Percentiles rank a stretch among this genome's conserved stretches.
Evolutionary conservation across 2,797 vertebrate genomes (phyloP).

Genomic region (Danio kyathit): DNA sequence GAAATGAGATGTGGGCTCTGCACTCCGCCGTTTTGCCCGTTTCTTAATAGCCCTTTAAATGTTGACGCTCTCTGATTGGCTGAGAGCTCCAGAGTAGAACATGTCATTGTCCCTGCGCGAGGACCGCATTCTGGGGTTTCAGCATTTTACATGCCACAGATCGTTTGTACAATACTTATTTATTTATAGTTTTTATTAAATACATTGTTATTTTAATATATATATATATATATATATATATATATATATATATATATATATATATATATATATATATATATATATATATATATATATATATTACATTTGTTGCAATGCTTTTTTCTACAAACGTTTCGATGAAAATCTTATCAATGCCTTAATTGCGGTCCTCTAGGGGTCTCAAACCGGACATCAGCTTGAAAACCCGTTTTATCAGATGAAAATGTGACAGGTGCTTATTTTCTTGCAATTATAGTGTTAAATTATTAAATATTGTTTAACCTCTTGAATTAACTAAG

Average conservation of each 20-base stretch:
- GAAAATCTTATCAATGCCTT: background rate
- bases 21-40: slow-evolving; percentile 40
- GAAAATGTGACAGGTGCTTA: slow-evolving; percentile 5
- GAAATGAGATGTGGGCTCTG: slow-evolving; percentile 42
- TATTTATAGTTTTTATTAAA: too few relatives aligned
- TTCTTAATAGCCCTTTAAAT: slow-evolving; percentile 77
- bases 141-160: background rate
- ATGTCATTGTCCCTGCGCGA: slow-evolving; percentile 48
- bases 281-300: too few relatives aligned
- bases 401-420: background rate
- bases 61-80: slow-evolving; percentile 79
- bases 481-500: background rate
- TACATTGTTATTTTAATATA: too few relatives aligned
- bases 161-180: too few relatives aligned
- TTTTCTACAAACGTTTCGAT: too few relatives aligned
- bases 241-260: too few relatives aligned
- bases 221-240: too few relatives aligned
- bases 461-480: background rate
- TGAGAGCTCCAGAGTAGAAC: slow-evolving; percentile 61
- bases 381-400: too few relatives aligned
- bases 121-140: slow-evolving; percentile 28
- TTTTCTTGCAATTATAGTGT: background rate
- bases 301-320: too few relatives aligned
- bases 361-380: too few relatives aligned
- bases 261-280: too few relatives aligned